Evolutionary conservation across 2,797 vertebrate species (phyloP).

Genomic region (Arremon aurantiirostris): DNA sequence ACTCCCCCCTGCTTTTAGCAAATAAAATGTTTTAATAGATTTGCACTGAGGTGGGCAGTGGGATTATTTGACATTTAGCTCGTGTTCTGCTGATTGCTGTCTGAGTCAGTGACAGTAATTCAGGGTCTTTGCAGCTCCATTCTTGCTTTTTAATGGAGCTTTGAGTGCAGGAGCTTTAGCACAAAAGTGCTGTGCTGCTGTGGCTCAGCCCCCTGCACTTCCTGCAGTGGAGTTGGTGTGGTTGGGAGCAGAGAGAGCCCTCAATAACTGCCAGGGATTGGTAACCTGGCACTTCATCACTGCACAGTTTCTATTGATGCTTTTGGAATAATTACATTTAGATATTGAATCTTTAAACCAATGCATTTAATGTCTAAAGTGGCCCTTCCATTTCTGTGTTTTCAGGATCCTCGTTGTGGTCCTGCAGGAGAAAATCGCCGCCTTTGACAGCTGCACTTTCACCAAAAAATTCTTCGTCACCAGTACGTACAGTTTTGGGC

Average conservation of each 20-base stretch:
- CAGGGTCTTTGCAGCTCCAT: conserved; percentile 4
- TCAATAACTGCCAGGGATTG: conserved; percentile 16
- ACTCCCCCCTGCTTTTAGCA: neutral
- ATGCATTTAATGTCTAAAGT: neutral
- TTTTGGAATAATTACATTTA: conserved; percentile 60
- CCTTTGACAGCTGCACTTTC: conserved; percentile 98
- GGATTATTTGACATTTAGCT: conserved; percentile 35
- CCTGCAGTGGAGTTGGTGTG: conserved; percentile 23
- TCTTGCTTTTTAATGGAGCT: conserved; percentile 49
- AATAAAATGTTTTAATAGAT: conserved; percentile 2
- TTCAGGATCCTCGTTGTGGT: conserved; percentile 93
- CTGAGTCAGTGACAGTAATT: neutral
- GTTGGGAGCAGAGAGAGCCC: conserved; percentile 22
- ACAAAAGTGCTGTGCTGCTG: conserved; percentile 17
- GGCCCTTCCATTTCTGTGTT: neutral
- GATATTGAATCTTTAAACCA: conserved; percentile 41
- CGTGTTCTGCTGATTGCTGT: neutral
- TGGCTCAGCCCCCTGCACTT: conserved; percentile 16
- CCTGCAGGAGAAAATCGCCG: conserved; percentile 97
- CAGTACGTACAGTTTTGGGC: conserved; percentile 80
- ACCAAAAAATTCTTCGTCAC: conserved; percentile 99
- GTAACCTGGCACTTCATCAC: conserved; percentile 41
- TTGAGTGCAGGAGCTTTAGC: conserved; percentile 25
- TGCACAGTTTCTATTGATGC: conserved; percentile 19
- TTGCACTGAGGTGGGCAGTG: neutral